Conservation (phyloP, 2,797 vertebrate genomes). For the Sebastes dallii region DNA sequence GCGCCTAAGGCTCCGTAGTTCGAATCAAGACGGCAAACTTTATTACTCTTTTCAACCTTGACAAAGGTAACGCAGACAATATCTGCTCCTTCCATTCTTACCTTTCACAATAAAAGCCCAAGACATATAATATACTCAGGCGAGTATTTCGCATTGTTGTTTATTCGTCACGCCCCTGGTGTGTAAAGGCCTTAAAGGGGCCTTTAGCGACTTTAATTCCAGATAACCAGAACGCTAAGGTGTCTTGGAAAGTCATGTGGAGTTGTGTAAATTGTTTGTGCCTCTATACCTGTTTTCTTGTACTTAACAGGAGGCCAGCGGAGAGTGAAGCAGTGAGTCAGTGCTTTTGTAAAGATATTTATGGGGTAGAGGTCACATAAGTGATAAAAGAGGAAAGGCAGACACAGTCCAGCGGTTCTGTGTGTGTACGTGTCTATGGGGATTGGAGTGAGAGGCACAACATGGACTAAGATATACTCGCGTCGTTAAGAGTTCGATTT, state of each 20-base stretch:
- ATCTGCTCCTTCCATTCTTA: too few relatives aligned
- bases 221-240: neutral
- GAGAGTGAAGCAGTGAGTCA: conserved; percentile 40
- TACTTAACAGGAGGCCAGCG: conserved; percentile 30
- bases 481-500: conserved; percentile 50
- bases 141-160: neutral
- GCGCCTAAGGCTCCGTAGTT: too few relatives aligned
- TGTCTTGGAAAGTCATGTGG: neutral
- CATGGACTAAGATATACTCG: conserved; percentile 44
- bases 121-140: neutral
- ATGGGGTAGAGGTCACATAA: conserved; percentile 60
- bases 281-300: conserved; percentile 24
- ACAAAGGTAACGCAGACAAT: too few relatives aligned
- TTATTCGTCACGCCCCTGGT: neutral
- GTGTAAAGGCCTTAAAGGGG: neutral
- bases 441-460: conserved; percentile 30
- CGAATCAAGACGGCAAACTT: too few relatives aligned
- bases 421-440: conserved; percentile 13
- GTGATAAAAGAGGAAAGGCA: conserved; percentile 53
- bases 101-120: neutral
- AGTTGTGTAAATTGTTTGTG: conserved; percentile 25
- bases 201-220: neutral
- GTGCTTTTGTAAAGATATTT: conserved; percentile 58
- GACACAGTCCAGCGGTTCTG: conserved; percentile 25
- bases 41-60: too few relatives aligned